Evolutionary conservation across 2,113 vertebrate genomes (phyloP).

Genomic region (Neogobius melanostomus): DNA sequence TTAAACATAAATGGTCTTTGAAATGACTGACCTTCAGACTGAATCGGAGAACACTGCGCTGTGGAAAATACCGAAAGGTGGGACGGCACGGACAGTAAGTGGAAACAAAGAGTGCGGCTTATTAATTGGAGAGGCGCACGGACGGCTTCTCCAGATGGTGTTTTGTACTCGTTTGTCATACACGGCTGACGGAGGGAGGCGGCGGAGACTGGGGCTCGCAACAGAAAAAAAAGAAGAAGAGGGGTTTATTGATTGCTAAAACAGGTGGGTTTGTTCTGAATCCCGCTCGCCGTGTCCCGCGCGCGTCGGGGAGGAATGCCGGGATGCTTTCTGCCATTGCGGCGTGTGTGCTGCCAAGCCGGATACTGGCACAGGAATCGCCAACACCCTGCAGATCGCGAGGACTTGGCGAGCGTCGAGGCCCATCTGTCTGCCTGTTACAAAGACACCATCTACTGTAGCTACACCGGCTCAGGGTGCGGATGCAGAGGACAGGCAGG

Average conservation of each 20-base stretch:
- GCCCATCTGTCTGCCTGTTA: slow-evolving; percentile 74
- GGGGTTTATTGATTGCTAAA: slow-evolving; percentile 65
- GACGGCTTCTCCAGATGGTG: slow-evolving; percentile 76
- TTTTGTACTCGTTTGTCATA: slow-evolving; percentile 79
- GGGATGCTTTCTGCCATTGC: slow-evolving; percentile 31
- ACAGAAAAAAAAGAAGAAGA: slow-evolving; percentile 14
- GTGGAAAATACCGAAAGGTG: slow-evolving; percentile 60
- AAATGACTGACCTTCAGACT: neutral
- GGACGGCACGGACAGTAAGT: slow-evolving; percentile 44
- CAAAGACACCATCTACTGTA: slow-evolving; percentile 51
- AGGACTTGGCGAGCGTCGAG: slow-evolving; percentile 66
- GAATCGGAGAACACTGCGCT: slow-evolving; percentile 12
- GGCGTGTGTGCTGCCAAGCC: slow-evolving; percentile 52
- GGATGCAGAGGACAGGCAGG: slow-evolving; percentile 9
- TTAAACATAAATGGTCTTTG: neutral
- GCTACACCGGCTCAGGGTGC: slow-evolving; percentile 24
- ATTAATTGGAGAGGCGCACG: slow-evolving; percentile 73
- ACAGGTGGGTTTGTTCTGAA: slow-evolving; percentile 49
- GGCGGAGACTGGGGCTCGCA: slow-evolving; percentile 17
- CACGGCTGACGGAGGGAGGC: slow-evolving; percentile 60
- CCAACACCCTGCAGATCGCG: slow-evolving; percentile 64
- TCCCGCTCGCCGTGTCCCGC: slow-evolving; percentile 33
- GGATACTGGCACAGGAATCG: slow-evolving; percentile 64
- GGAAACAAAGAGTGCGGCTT: slow-evolving; percentile 63
- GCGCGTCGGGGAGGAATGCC: slow-evolving; percentile 35